phyloP scores from a whole-genome alignment of 2,113 vertebrate species.

The Ctenodactylus gundi region DNA sequence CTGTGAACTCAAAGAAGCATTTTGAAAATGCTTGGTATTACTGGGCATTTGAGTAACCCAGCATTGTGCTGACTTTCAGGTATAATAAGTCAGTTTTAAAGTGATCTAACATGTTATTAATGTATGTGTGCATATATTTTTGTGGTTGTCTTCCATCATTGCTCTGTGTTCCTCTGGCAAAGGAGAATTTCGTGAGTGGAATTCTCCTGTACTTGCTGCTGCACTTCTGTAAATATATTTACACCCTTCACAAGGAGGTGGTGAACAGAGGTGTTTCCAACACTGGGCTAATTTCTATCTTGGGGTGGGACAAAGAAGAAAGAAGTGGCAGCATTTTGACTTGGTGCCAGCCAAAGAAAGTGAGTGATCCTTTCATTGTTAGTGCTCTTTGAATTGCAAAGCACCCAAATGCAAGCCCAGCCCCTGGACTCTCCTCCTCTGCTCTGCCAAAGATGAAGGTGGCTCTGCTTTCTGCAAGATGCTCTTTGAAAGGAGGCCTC shows the following conservation, averaged over 20 bases:
- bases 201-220: background rate
- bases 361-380: fast-evolving
- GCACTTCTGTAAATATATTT: background rate
- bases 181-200: fast-evolving
- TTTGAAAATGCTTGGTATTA: background rate
- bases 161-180: background rate
- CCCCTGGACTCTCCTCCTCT: background rate
- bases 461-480: background rate
- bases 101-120: background rate
- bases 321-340: background rate
- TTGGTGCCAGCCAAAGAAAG: background rate
- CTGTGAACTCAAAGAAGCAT: fast-evolving
- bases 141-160: background rate
- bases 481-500: background rate
- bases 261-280: background rate
- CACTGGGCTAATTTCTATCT: background rate
- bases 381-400: background rate
- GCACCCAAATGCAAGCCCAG: background rate
- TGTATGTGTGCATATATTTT: fast-evolving
- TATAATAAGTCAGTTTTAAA: background rate
- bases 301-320: background rate
- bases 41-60: background rate
- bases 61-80: background rate
- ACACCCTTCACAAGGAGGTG: background rate
- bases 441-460: background rate